A percentile compares a stretch with the other conserved stretches of the same genome.
These are phyloP conservation scores for Pseudomyrmex sp. DNA, from an alignment of 1,140 invertebrate species.

Conservation along the genomic window DNA sequence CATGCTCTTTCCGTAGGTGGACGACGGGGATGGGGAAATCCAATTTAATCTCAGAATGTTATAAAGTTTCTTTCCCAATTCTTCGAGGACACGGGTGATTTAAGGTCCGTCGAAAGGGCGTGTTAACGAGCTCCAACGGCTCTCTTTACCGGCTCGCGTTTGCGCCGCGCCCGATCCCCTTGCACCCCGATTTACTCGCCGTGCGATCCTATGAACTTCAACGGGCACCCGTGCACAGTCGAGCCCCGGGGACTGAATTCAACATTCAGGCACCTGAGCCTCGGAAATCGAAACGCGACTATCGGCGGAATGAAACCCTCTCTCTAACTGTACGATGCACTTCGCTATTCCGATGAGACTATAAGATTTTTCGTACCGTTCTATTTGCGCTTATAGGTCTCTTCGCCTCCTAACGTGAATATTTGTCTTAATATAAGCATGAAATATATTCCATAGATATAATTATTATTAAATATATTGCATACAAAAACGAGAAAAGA, in stretches of 20 bases:
- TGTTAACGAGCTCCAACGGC: constrained; percentile 66
- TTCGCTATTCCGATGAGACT: constrained; percentile 10
- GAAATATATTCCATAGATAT: not conserved
- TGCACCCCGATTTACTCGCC: constrained; percentile 56
- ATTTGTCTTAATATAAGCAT: constrained; percentile 12
- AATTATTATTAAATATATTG: no score
- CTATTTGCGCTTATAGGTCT: not conserved
- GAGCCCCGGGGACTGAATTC: constrained; percentile 31
- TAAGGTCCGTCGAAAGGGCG: constrained; percentile 65
- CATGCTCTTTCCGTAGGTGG: constrained; percentile 14
- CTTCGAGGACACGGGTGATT: constrained; percentile 64
- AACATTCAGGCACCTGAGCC: constrained; percentile 65
- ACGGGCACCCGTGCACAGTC: constrained; percentile 13
- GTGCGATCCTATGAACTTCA: constrained; percentile 61
- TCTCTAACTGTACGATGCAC: constrained; percentile 14
- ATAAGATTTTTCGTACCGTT: not conserved
- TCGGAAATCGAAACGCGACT: constrained; percentile 67
- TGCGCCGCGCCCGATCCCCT: not conserved
- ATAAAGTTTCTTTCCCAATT: constrained; percentile 64
- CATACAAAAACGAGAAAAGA: not conserved
- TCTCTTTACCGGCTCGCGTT: constrained; percentile 31
- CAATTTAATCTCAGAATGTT: constrained; percentile 69
- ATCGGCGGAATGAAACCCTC: constrained; percentile 62
- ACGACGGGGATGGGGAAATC: constrained; percentile 29
- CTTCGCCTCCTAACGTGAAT: no score